phyloP scores from a whole-genome alignment of 2,888 invertebrate species.

The Hypomecis atomaria region DNA sequence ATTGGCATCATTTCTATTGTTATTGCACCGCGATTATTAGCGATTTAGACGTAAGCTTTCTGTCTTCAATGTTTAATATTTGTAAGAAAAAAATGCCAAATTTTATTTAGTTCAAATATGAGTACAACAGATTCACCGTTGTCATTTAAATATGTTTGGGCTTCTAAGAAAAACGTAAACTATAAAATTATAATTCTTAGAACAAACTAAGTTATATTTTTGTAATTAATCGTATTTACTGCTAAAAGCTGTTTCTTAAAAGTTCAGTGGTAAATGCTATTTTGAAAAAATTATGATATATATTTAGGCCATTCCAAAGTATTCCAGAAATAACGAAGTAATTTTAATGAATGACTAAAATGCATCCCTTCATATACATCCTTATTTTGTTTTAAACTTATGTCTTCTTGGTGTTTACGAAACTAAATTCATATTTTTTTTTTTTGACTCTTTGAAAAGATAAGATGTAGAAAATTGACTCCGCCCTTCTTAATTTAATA shows the following conservation, averaged over 20 bases:
- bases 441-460: not conserved
- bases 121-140: not conserved
- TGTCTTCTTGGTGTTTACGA: constrained; percentile 2
- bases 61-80: too few species aligned
- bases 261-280: constrained; percentile 38
- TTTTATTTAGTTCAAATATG: not conserved
- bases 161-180: constrained; percentile 1
- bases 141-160: not conserved
- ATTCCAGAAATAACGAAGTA: constrained; percentile 40
- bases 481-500: too few species aligned
- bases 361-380: not conserved
- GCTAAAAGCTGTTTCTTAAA: constrained; percentile 21
- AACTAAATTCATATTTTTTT: constrained; percentile 2
- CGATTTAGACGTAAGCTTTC: too few species aligned
- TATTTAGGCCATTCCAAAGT: constrained; percentile 47
- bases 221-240: constrained; percentile 27
- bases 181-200: constrained; percentile 37
- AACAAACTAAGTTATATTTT: constrained; percentile 55
- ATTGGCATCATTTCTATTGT: not conserved
- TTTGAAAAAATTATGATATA: constrained; percentile 26
- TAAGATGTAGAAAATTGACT: too few species aligned
- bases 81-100: not conserved
- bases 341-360: constrained; percentile 16
- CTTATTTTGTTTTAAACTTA: not conserved
- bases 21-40: not conserved